Evolutionary conservation across 92 coral and sea anemone genomes (phyloP), one percentile per base, ranked within the genome.

Genomic region (Diadumene lineata): DNA sequence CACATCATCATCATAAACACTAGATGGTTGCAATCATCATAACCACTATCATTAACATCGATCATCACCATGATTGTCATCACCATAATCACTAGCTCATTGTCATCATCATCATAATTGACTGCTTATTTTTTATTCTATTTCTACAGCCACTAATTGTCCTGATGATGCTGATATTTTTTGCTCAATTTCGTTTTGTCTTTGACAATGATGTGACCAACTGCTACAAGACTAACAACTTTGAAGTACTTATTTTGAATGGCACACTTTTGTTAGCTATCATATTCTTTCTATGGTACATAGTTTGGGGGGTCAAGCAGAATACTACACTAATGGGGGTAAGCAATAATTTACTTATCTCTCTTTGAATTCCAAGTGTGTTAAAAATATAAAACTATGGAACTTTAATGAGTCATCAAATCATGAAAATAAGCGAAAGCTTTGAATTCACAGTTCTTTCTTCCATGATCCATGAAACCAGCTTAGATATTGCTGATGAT

Each of bases 101-200:
- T 38, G 48, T 38, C 48, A 38, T 13, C 19, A 53, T 53, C 24
- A 15, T 53, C 60, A 21, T 15, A 13, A 15, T 3, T 15, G n/a
- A n/a, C 19, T 15, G 4, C 10, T 23, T 19, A 16, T n/a, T n/a
- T 30, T n/a, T 11, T 11, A 34, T 64, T 68, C 51, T n/a, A n/a
- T n/a, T n/a, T n/a, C 53, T 22, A 50, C 70, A 93, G 98, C 98
- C 96, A 1, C 44, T 90, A 18, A 81, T 93, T 43, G 96, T 93
- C 26, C 87, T 90, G 67, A 71, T 86, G 84, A 93, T 90, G 96
- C 65, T 91, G 77, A 68, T 88, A 15, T 90, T 88, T 79, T 85
- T 90, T 29, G 89, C 91, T 1, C 96, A 90, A 60, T 93, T 84
- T 83, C 83, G 96, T 61, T 84, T 90, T 64, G 68, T 71, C 25